phyloP scores from a whole-genome alignment of 2,797 vertebrate genomes.

The Adrianichthys oophorus region DNA sequence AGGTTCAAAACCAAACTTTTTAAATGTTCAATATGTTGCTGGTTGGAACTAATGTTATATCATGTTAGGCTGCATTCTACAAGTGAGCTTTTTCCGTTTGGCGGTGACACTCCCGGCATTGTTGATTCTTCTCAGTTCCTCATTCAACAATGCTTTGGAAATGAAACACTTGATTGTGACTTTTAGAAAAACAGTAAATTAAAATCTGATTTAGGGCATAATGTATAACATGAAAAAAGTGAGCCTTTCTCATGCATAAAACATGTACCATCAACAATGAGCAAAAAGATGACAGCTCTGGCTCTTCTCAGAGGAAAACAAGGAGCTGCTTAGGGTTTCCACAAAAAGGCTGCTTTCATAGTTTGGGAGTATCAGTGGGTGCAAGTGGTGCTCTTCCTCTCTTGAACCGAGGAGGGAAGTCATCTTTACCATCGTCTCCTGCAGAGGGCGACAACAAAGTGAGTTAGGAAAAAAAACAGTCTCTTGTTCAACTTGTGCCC shows the following conservation, averaged over 20 bases:
- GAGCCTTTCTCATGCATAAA: too few species aligned
- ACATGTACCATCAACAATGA: too few species aligned
- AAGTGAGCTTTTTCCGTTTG: background rate
- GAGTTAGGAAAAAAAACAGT: conserved; percentile 4
- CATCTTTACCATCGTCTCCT: conserved; percentile 70
- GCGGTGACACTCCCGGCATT: too few species aligned
- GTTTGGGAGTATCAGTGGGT: conserved; percentile 90
- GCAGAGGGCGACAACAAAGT: conserved; percentile 37
- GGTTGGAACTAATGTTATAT: background rate
- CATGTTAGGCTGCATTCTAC: too few species aligned
- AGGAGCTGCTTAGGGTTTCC: conserved; percentile 20
- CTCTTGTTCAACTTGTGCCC: background rate
- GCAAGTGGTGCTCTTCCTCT: conserved; percentile 88
- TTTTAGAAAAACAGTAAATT: too few species aligned
- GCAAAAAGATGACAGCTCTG: too few species aligned
- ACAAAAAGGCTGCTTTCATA: conserved; percentile 77
- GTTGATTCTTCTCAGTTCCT: too few species aligned
- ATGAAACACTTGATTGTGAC: too few species aligned
- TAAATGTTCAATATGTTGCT: background rate
- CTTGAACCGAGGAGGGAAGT: conserved; percentile 67
- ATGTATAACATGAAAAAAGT: too few species aligned
- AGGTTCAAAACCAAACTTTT: background rate
- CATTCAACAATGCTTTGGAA: too few species aligned
- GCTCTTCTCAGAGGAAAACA: too few species aligned
- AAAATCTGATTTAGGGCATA: too few species aligned